These are phyloP conservation scores for Dipodomys spectabilis DNA, from an alignment of 2,113 vertebrate genomes.

Conservation along the genomic window DNA sequence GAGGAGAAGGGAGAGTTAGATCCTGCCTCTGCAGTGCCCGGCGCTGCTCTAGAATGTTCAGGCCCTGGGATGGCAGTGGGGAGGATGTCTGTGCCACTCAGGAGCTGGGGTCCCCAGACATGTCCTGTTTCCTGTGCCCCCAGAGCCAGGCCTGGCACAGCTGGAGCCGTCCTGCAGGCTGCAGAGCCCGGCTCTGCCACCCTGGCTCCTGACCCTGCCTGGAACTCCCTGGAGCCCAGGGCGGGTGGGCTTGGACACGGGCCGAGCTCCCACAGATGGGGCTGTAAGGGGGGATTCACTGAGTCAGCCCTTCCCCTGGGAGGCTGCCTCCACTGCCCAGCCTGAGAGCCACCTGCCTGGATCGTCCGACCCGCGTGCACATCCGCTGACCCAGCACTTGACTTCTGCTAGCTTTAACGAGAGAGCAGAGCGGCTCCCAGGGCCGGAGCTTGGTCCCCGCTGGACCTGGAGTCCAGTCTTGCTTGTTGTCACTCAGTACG, in stretches of 20 bases:
- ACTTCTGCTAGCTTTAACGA: rapidly evolving
- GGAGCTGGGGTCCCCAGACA: too few species aligned
- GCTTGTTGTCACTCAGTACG: neutral
- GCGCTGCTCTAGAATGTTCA: rapidly evolving
- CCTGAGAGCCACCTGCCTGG: too few species aligned
- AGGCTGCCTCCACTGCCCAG: too few species aligned
- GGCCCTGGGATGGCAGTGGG: neutral
- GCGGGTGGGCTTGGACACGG: rapidly evolving
- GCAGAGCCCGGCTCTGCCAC: neutral
- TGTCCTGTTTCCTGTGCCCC: neutral
- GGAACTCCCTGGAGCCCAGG: too few species aligned
- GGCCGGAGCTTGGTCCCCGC: neutral
- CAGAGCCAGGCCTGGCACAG: neutral
- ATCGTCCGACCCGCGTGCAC: neutral
- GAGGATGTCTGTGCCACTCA: neutral
- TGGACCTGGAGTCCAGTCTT: rapidly evolving
- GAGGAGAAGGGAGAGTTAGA: too few species aligned
- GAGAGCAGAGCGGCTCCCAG: rapidly evolving
- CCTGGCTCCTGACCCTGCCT: neutral
- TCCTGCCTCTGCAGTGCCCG: rapidly evolving
- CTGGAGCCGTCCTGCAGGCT: too few species aligned
- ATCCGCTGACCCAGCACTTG: rapidly evolving
- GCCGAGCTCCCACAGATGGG: rapidly evolving
- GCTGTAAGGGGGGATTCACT: neutral
- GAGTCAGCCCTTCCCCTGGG: too few species aligned